These are phyloP conservation scores for Eupithecia vulgata DNA, from an alignment of 2,888 invertebrate species.

Conservation along the genomic window DNA sequence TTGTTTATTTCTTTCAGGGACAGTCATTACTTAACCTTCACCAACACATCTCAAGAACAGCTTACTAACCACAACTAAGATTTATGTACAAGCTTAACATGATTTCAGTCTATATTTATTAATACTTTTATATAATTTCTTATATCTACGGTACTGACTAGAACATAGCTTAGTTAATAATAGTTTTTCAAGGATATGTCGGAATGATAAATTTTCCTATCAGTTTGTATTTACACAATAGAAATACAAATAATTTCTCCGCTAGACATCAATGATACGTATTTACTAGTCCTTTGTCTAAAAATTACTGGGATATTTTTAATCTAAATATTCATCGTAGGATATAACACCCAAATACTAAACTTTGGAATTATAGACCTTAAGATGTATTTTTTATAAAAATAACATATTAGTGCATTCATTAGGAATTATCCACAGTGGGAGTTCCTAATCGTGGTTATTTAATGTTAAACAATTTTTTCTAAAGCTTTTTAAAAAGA, in stretches of 20 bases:
- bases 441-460: neutral
- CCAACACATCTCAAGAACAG: neutral
- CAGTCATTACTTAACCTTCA: neutral
- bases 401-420: neutral
- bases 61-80: conserved; percentile 5
- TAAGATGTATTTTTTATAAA: neutral
- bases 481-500: neutral
- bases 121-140: conserved; percentile 60
- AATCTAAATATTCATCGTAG: neutral
- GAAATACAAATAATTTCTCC: neutral
- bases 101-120: conserved; percentile 74
- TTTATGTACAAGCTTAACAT: conserved; percentile 65
- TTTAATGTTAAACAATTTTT: neutral
- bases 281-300: neutral
- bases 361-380: neutral
- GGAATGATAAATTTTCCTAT: conserved; percentile 27
- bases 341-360: neutral
- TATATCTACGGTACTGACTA: conserved; percentile 44
- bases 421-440: neutral
- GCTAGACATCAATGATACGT: conserved; percentile 2
- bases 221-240: neutral
- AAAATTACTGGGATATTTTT: conserved; percentile 2
- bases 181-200: conserved; percentile 52
- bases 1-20: neutral
- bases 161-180: neutral